A percentile compares a stretch with the other conserved stretches of the same genome.
Conservation (phyloP, 2,113 vertebrate genomes). For the Clupea harengus region DNA sequence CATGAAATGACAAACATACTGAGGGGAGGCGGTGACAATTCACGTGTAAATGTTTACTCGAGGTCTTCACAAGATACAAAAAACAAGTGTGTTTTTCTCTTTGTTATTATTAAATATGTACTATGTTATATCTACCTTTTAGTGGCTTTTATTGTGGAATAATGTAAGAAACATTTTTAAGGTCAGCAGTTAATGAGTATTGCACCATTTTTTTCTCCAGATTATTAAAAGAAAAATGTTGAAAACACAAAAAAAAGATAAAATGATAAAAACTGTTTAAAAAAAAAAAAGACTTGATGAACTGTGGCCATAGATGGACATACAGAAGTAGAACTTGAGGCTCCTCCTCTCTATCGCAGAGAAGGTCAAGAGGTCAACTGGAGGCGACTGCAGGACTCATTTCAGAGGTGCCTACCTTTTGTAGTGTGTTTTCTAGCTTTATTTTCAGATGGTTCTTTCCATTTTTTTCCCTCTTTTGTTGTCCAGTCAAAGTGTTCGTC, state of each 20-base stretch:
- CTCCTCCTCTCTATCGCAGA: conserved; percentile 58
- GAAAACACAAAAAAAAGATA: conserved; percentile 65
- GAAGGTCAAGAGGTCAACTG: conserved; percentile 70
- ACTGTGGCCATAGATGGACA: conserved; percentile 86
- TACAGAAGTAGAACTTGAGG: conserved; percentile 60
- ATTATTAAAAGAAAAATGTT: conserved; percentile 70
- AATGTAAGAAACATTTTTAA: conserved; percentile 74
- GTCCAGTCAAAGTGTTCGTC: conserved; percentile 44
- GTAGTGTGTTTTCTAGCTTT: conserved; percentile 57
- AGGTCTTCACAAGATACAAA: conserved; percentile 80
- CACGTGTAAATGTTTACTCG: conserved; percentile 98
- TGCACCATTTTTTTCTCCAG: conserved; percentile 84
- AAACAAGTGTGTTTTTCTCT: conserved; percentile 75
- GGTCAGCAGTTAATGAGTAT: conserved; percentile 80
- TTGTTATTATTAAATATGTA: conserved; percentile 69
- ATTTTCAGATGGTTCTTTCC: conserved; percentile 42
- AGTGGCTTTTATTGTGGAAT: conserved; percentile 95
- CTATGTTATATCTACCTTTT: conserved; percentile 89
- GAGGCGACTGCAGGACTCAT: conserved; percentile 83
- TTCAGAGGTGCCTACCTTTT: conserved; percentile 86
- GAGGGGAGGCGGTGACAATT: conserved; percentile 85
- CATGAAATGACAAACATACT: conserved; percentile 73
- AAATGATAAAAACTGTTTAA: conserved; percentile 61
- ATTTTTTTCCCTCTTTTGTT: conserved; percentile 34
- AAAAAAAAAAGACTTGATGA: conserved; percentile 69